Evolutionary conservation across 2,113 vertebrate species (phyloP).

Genomic region (Platichthys stellatus): DNA sequence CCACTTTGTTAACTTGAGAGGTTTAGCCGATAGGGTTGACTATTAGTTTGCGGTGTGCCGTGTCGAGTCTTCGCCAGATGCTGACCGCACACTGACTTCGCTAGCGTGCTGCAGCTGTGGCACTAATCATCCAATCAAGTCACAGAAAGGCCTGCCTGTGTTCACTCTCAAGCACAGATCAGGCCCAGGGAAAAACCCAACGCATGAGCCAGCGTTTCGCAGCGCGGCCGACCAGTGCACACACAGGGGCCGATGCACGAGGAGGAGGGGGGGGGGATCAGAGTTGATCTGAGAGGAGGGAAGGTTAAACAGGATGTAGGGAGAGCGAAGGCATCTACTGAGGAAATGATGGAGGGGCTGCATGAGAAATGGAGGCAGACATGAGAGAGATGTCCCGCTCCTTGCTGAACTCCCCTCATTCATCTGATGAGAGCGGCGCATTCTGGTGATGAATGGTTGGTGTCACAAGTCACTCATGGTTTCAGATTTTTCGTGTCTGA

Average conservation of each 20-base stretch:
- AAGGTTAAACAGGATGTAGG: conserved; percentile 47
- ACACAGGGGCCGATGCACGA: conserved; percentile 26
- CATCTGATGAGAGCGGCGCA: conserved; percentile 74
- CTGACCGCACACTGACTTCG: conserved; percentile 69
- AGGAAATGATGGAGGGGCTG: conserved; percentile 52
- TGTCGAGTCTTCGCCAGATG: conserved; percentile 54
- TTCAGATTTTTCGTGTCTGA: conserved; percentile 62
- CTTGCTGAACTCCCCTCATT: conserved; percentile 60
- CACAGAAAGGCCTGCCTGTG: conserved; percentile 64
- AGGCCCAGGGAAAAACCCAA: conserved; percentile 55
- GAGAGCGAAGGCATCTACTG: conserved; percentile 36
- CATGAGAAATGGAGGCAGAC: conserved; percentile 48
- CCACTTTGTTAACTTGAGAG: conserved; percentile 59
- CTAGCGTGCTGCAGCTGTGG: conserved; percentile 36
- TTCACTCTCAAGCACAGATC: conserved; percentile 51
- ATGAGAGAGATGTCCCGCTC: conserved; percentile 64
- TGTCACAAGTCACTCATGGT: conserved; percentile 52
- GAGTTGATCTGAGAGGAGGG: conserved; percentile 34
- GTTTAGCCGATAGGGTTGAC: conserved; percentile 45
- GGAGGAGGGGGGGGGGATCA: conserved; percentile 17
- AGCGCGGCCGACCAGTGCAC: conserved; percentile 24
- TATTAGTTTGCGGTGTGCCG: conserved; percentile 51
- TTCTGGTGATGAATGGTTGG: conserved; percentile 62
- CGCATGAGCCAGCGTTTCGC: conserved; percentile 16
- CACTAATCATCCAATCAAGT: conserved; percentile 67